Evolutionary conservation across 2,888 invertebrate genomes (phyloP), one percentile per base, ranked within the genome.

Genomic region (Dryadula phaetusa): DNA sequence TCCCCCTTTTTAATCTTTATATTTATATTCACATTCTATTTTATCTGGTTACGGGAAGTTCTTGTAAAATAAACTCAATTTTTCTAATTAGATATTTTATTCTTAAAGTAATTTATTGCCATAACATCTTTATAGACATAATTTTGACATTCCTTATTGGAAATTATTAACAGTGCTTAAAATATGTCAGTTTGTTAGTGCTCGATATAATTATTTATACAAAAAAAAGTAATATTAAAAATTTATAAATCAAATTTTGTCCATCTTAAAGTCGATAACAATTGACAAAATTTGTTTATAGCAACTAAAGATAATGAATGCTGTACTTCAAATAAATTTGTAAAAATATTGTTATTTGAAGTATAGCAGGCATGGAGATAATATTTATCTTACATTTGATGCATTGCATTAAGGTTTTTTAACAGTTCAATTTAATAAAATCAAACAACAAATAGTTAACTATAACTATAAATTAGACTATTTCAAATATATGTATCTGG

Each of bases 331-430:
- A 54, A 73, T 66, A 73, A 64, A 64, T 77, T 76, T 62, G 61
- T 44, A 60, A 64, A 62, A 64, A 62, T 66, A 66, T 70, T 75
- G 76, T 75, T 78, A 56, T 79, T 84, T 83, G 78, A 77, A 86
- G 86, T 84, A 85, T 74, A 78, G 73, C 82, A 86, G 82, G 80
- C 71, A 73, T 81, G 85, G 83, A 91, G 92, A 92, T 92, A 90
- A 90, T 78, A 90, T 88, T 82, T 91, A 92, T 91, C 90, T 92
- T 92, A 92, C 92, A 89, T 87, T 87, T 78, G 86, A 92, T 92
- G 92, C 92, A 92, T 92, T 90, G 91, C 92, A 92, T 92, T 88
- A 85, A 85, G 82, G 82, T 90, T 90, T 82, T 80, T 60, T 53
- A 84, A 84, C 83, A 90, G 90, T 92, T 92, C 91, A 92, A 92